phyloP scores from a whole-genome alignment of 2,888 invertebrate species.

The Leucania comma region DNA sequence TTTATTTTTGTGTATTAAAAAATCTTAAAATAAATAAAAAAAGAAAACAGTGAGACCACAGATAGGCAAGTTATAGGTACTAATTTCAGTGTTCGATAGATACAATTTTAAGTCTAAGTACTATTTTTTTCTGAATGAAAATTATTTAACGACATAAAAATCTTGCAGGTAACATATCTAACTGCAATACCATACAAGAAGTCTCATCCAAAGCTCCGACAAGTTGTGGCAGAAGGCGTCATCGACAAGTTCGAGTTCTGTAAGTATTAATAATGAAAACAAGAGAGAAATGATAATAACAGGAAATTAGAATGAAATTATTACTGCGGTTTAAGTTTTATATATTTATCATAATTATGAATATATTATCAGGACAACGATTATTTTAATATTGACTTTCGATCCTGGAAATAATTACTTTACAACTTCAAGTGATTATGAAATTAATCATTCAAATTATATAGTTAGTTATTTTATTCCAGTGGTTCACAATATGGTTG shows the following conservation, averaged over 20 bases:
- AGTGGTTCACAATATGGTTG: neutral
- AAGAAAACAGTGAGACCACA: too few species aligned
- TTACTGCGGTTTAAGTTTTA: neutral
- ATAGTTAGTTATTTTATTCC: neutral
- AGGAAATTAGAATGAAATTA: neutral
- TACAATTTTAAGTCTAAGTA: neutral
- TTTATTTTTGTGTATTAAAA: too few species aligned
- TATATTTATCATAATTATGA: neutral
- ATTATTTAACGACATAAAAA: neutral
- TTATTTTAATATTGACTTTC: neutral
- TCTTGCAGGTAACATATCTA: conserved; percentile 71
- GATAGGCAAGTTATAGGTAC: too few species aligned
- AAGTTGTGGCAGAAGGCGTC: conserved; percentile 69
- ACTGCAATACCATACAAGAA: conserved; percentile 66
- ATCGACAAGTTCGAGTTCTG: conserved; percentile 46
- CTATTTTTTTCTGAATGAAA: neutral
- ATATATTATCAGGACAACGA: neutral
- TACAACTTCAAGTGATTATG: neutral
- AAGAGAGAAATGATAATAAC: neutral
- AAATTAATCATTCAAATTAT: too few species aligned
- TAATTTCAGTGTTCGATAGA: neutral
- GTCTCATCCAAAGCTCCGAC: conserved; percentile 59
- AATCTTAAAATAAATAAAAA: too few species aligned
- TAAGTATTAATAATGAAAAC: conserved; percentile 40
- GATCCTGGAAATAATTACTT: neutral